Evolutionary conservation across 1,140 invertebrate genomes (phyloP).

Genomic region (Aphaenogaster floridana): DNA sequence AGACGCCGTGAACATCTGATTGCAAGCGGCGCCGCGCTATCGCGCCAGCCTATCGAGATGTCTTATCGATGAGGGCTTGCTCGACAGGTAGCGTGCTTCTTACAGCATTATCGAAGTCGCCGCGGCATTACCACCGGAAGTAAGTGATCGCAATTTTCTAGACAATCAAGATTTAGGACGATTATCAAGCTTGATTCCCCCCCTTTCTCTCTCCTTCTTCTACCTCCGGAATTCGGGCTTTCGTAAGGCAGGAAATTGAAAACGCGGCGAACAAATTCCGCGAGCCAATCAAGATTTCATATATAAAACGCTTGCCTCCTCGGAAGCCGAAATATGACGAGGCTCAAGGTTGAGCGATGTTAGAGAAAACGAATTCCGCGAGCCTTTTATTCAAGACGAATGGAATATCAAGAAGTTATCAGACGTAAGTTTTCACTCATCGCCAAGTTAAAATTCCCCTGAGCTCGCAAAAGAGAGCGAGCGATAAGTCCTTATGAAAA

Average conservation of each 20-base stretch:
- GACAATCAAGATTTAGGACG: slow-evolving; percentile 66
- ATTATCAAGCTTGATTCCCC: slow-evolving; percentile 62
- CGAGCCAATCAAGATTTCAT: slow-evolving; percentile 20
- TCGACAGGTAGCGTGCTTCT: slow-evolving; percentile 73
- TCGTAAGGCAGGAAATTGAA: slow-evolving; percentile 65
- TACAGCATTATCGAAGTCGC: slow-evolving; percentile 65
- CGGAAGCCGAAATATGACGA: slow-evolving; percentile 28
- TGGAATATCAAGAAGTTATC: slow-evolving; percentile 40
- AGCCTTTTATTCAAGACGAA: slow-evolving; percentile 21
- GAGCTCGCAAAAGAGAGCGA: neutral
- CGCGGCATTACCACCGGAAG: slow-evolving; percentile 57
- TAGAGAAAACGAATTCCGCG: slow-evolving; percentile 24
- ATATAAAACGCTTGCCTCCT: neutral
- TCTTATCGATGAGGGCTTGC: slow-evolving; percentile 67
- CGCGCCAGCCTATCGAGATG: slow-evolving; percentile 64
- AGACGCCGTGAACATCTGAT: slow-evolving; percentile 62
- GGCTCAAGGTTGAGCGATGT: neutral
- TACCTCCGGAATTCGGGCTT: neutral
- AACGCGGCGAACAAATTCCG: slow-evolving; percentile 51
- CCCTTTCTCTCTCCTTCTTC: neutral
- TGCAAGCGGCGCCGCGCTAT: slow-evolving; percentile 66
- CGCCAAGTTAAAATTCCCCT: slow-evolving; percentile 32
- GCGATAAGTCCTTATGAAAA: slow-evolving; percentile 51
- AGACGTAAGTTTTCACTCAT: slow-evolving; percentile 8
- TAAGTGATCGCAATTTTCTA: slow-evolving; percentile 66